Evolutionary conservation across 2,888 invertebrate species (phyloP).

Genomic region (Pterobdella sp.): DNA sequence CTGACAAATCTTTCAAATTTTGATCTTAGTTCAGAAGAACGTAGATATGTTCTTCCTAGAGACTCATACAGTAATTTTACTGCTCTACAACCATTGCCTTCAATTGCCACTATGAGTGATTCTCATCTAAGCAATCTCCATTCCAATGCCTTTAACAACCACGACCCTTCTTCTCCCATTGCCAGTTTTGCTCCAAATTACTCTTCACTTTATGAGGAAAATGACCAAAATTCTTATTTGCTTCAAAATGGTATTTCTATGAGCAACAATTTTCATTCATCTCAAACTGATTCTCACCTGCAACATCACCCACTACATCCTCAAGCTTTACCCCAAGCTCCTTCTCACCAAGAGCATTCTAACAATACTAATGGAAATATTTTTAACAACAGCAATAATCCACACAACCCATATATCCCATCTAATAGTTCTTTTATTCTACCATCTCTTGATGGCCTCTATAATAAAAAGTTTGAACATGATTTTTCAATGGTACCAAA

Average conservation of each 20-base stretch:
- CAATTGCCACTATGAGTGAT: conserved; percentile 26
- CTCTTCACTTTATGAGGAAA: conserved; percentile 21
- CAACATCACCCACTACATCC: conserved; percentile 22
- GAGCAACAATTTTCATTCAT: conserved; percentile 9
- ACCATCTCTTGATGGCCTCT: conserved; percentile 24
- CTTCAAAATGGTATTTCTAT: conserved; percentile 1
- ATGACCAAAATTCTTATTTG: conserved; percentile 20
- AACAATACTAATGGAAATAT: neutral
- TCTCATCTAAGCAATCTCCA: conserved; percentile 17
- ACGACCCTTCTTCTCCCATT: conserved; percentile 24
- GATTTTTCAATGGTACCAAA: conserved; percentile 12
- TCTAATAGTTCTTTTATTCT: conserved; percentile 17
- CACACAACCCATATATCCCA: conserved; percentile 4
- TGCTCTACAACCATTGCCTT: conserved; percentile 27
- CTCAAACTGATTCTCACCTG: conserved; percentile 14
- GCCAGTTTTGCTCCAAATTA: conserved; percentile 28
- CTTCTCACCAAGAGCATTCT: conserved; percentile 12
- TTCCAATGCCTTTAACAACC: conserved; percentile 18
- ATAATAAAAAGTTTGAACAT: conserved; percentile 20
- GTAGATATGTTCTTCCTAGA: conserved; percentile 22
- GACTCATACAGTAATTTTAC: conserved; percentile 24
- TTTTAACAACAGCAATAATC: conserved; percentile 5
- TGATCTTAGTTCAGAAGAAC: conserved; percentile 19
- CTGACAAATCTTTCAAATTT: conserved; percentile 23
- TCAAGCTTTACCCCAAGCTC: conserved; percentile 10